Percentiles rank a stretch among this genome's conserved stretches.
These are phyloP conservation scores for Sclerodermus sp. DNA, from an alignment of 2,888 invertebrate genomes.

Conservation along the genomic window DNA sequence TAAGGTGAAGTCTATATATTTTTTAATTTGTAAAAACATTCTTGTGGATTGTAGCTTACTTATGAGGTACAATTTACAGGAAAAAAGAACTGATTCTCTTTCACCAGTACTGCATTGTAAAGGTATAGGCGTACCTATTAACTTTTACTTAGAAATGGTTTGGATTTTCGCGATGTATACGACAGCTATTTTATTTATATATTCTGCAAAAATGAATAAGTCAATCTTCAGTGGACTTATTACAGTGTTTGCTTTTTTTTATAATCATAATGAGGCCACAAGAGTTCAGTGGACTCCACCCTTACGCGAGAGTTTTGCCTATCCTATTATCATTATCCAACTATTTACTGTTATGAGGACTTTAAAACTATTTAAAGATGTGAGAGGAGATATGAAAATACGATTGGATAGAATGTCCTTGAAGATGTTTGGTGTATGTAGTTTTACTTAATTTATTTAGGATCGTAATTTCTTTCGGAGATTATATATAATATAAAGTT, in stretches of 20 bases:
- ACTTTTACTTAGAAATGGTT: conserved; percentile 79
- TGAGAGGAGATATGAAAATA: no score
- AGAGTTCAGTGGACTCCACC: conserved; percentile 87
- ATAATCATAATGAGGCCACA: conserved; percentile 82
- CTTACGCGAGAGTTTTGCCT: conserved; percentile 82
- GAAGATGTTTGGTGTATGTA: no score
- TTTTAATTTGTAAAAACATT: no score
- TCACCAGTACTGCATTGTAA: conserved; percentile 73
- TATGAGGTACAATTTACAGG: conserved; percentile 38
- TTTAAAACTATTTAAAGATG: no score
- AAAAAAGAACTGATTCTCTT: conserved; percentile 67
- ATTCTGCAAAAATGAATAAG: conserved; percentile 69
- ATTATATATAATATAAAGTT: not conserved
- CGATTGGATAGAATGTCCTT: no score
- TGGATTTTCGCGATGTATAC: conserved; percentile 77
- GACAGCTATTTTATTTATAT: conserved; percentile 68
- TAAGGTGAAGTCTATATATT: conserved; percentile 55
- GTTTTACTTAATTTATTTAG: no score
- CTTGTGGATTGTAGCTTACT: not conserved
- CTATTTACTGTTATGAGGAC: conserved; percentile 57
- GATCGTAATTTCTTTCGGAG: no score
- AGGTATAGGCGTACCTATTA: conserved; percentile 77
- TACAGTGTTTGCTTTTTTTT: conserved; percentile 72
- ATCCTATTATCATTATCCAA: conserved; percentile 77
- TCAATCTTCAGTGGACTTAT: conserved; percentile 75